Evolutionary conservation across 2,888 invertebrate species (phyloP), one percentile per base, ranked within the genome.

Genomic region (Amphipoea lucens): DNA sequence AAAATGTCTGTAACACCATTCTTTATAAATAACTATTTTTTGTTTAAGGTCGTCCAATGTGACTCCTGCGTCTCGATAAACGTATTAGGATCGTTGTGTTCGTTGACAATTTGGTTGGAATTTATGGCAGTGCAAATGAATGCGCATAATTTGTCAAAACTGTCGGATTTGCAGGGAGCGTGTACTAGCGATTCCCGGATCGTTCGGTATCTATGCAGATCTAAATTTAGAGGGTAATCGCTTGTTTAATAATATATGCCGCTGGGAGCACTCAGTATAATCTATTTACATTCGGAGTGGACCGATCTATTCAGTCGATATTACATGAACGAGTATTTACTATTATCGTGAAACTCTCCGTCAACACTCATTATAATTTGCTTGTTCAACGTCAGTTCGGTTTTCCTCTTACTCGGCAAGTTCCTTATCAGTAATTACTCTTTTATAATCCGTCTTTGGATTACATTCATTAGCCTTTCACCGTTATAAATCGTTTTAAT

Each of bases 71-170:
- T 81, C 80, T 84, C 77, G 82, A 83, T 84, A 83, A 84, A 87
- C 78, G 74, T 76, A 83, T 84, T 83, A 74, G 84, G 76, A 84
- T 79, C 77, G 84, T 84, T 84, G 81, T 84, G 75, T 83, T 80
- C 87, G 84, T 80, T 82, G 86, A 89, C 85, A 87, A 90, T 88
- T 88, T 83, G 72, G 80, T 83, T 66, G 65, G 81, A 83, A 88
- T 90, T 88, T 90, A 89, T 87, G 86, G 85, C 84, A 78, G 79
- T 88, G 88, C 88, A 92, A 94, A 93, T 91, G 92, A 92, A 95
- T 95, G 95, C 94, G 94, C 95, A 94, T 95, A 95, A 95, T 94
- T 94, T 94, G 94, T 91, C 90, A 91, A 90, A 92, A 92, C 92
- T 90, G 92, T 89, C 91, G 93, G 92, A 95, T 94, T 94, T 92